A percentile compares a stretch with the other conserved stretches of the same genome.
Conservation (phyloP, 2,888 invertebrate species). For the Celastrina argiolus region DNA sequence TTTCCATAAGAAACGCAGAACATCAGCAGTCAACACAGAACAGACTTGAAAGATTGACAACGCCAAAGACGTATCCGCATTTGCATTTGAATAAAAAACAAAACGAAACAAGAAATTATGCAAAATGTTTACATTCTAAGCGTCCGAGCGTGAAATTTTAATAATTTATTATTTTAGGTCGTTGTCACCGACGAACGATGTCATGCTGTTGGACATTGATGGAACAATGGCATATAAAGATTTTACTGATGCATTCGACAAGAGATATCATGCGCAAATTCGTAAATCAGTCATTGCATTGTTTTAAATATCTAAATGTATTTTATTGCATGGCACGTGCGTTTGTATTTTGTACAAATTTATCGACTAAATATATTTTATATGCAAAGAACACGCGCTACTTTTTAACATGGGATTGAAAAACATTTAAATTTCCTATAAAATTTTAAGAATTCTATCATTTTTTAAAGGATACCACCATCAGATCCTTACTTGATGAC, state of each 20-base stretch:
- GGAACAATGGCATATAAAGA: conserved; percentile 47
- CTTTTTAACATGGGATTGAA: background rate
- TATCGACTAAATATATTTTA: too few relatives aligned
- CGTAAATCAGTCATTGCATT: background rate
- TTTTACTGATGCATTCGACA: conserved; percentile 15
- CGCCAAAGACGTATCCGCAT: conserved; percentile 26
- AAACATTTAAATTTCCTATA: too few relatives aligned
- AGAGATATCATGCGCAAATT: background rate
- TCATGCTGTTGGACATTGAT: conserved; percentile 55
- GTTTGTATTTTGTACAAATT: too few relatives aligned
- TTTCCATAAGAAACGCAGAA: background rate
- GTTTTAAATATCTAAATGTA: background rate
- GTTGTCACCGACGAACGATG: conserved; percentile 66
- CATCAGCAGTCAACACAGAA: background rate
- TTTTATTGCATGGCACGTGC: background rate
- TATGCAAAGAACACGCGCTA: too few relatives aligned
- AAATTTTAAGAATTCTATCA: too few relatives aligned
- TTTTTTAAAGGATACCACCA: too few relatives aligned
- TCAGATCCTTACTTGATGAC: too few relatives aligned
- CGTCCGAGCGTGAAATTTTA: conserved; percentile 46
- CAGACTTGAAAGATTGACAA: background rate
- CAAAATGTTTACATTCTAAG: conserved; percentile 40
- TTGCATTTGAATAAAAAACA: conserved; percentile 36
- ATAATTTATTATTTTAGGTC: conserved; percentile 67
- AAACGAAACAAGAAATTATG: conserved; percentile 33